phyloP scores from a whole-genome alignment of 2,888 invertebrate genomes.

The Microctonus hyperodae region DNA sequence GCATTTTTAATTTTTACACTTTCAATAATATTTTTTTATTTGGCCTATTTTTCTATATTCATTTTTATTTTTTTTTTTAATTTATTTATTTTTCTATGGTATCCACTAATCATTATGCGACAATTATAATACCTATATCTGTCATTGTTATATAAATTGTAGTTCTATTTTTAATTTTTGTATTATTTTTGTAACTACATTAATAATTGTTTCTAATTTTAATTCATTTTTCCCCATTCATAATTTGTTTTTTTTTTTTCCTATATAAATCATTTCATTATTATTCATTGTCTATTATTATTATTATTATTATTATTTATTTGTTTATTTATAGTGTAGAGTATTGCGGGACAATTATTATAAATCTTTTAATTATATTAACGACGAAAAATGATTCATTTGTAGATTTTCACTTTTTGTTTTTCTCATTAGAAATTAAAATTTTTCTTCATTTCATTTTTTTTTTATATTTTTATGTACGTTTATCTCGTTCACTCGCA shows the following conservation, averaged over 20 bases:
- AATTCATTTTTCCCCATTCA: neutral
- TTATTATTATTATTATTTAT: conserved; percentile 28
- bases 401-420: neutral
- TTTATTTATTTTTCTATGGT: conserved; percentile 2
- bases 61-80: too few species aligned
- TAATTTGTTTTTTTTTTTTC: neutral
- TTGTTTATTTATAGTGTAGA: conserved; percentile 39
- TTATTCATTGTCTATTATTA: conserved; percentile 27
- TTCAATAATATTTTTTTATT: too few species aligned
- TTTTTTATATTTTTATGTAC: neutral
- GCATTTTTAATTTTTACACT: conserved; percentile 25
- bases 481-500: neutral
- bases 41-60: too few species aligned
- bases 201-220: too few species aligned
- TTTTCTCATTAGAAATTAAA: neutral
- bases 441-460: neutral
- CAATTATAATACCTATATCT: too few species aligned
- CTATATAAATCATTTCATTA: conserved; percentile 24
- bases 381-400: conserved; percentile 9
- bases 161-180: too few species aligned
- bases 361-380: conserved; percentile 34
- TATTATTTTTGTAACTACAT: too few species aligned
- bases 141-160: too few species aligned
- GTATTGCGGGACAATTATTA: conserved; percentile 44
- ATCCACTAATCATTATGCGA: neutral